A percentile compares a stretch with the other conserved stretches of the same genome.
phyloP scores from a whole-genome alignment of 2,888 invertebrate genomes.

The Luffia ferchaultella region DNA sequence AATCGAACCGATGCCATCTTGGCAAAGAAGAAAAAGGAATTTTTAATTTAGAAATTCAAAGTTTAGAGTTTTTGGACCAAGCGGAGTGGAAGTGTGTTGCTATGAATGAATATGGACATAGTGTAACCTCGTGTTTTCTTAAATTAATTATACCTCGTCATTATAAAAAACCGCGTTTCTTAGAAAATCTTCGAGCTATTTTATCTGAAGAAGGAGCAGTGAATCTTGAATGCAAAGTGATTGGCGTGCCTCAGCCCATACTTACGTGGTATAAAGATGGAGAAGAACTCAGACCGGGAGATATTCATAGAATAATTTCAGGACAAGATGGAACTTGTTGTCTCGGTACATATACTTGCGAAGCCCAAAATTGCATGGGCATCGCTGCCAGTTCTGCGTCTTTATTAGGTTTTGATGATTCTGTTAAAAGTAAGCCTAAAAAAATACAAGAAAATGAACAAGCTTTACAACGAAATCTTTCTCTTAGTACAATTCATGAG shows the following conservation, averaged over 20 bases:
- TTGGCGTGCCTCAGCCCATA: constrained; percentile 89
- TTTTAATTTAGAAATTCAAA: constrained; percentile 76
- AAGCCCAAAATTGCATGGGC: constrained; percentile 92
- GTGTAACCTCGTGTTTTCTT: constrained; percentile 86
- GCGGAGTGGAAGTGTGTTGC: constrained; percentile 94
- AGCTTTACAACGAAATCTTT: constrained; percentile 76
- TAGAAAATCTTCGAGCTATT: constrained; percentile 85
- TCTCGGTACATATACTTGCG: constrained; percentile 89
- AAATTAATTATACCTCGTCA: constrained; percentile 87
- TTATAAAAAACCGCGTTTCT: constrained; percentile 87
- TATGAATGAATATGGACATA: constrained; percentile 88
- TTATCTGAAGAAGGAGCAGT: constrained; percentile 90
- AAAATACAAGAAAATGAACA: constrained; percentile 55
- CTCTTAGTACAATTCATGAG: constrained; percentile 89
- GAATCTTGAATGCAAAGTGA: constrained; percentile 91
- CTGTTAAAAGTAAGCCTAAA: constrained; percentile 60
- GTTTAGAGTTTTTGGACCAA: constrained; percentile 83
- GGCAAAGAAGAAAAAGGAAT: constrained; percentile 74
- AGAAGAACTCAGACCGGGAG: constrained; percentile 87
- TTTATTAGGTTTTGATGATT: constrained; percentile 86
- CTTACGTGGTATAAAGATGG: constrained; percentile 94
- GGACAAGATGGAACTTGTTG: constrained; percentile 92
- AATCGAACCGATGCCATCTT: constrained; percentile 70
- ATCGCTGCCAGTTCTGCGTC: constrained; percentile 89
- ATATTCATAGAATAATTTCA: constrained; percentile 89